Evolutionary conservation across 2,888 invertebrate species (phyloP).

Genomic region (Hirtodrosophila cameraria): DNA sequence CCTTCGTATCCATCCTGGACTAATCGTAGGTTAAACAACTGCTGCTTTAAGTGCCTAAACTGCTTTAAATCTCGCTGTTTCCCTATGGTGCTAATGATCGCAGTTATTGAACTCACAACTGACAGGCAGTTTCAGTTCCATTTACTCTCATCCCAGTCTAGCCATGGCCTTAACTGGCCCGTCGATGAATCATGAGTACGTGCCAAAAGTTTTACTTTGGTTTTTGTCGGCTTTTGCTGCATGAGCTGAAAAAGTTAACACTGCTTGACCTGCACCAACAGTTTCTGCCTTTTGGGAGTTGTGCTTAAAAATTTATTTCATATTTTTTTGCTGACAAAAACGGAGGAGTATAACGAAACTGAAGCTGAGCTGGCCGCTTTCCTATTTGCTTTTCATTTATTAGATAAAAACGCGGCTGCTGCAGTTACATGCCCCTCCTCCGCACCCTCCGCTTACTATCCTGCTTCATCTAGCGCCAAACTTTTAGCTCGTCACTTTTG

Average conservation of each 20-base stretch:
- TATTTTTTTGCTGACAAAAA: conserved; percentile 65
- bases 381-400: conserved; percentile 76
- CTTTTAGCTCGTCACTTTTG: conserved; percentile 66
- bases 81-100: conserved; percentile 44
- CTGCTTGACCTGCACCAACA: conserved; percentile 53
- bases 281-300: conserved; percentile 20
- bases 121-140: conserved; percentile 5
- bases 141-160: neutral
- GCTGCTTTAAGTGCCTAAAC: conserved; percentile 11
- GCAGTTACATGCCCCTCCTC: conserved; percentile 25
- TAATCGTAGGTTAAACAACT: conserved; percentile 11
- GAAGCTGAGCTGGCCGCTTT: conserved; percentile 39
- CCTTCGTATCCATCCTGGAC: too few species aligned
- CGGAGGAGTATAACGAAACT: neutral
- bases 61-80: conserved; percentile 10
- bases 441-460: neutral
- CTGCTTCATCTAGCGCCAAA: conserved; percentile 1
- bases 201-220: conserved; percentile 56
- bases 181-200: conserved; percentile 60
- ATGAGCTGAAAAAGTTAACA: conserved; percentile 42
- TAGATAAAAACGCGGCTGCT: conserved; percentile 51
- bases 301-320: conserved; percentile 57
- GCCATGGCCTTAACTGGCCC: conserved; percentile 36
- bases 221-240: conserved; percentile 30
- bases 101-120: conserved; percentile 50